Evolutionary conservation across 2,113 vertebrate genomes (phyloP).

Genomic region (Platanista minor): DNA sequence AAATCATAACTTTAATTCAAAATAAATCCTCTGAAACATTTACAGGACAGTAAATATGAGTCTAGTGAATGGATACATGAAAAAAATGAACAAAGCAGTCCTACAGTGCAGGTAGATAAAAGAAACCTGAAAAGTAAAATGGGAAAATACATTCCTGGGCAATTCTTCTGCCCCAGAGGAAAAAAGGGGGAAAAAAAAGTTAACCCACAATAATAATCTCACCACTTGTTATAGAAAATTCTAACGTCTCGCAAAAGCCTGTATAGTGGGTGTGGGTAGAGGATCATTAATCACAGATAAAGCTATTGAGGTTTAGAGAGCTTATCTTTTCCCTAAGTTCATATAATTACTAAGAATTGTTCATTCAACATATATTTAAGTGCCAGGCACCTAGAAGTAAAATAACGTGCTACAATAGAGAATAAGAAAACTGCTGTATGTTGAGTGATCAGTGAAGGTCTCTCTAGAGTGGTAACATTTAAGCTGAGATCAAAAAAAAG

Average conservation of each 20-base stretch:
- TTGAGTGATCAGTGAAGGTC: background rate
- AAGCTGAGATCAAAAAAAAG: background rate
- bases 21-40: slow-evolving; percentile 43
- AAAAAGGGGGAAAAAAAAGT: background rate
- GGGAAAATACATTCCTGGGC: background rate
- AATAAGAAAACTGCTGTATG: background rate
- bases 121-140: background rate
- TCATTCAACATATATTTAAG: background rate
- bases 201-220: background rate
- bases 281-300: background rate
- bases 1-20: slow-evolving; percentile 50
- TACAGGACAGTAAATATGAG: slow-evolving; percentile 19
- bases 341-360: background rate
- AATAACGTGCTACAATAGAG: background rate
- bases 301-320: background rate
- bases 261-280: background rate
- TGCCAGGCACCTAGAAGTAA: background rate
- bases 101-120: background rate
- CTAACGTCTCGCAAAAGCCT: background rate
- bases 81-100: background rate
- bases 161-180: background rate
- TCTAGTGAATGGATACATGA: background rate
- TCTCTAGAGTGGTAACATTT: background rate
- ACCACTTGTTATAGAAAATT: slow-evolving; percentile 9
- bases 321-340: background rate